Conservation (phyloP, 2,113 vertebrate species). For the Pelecanoides urinatrix region DNA sequence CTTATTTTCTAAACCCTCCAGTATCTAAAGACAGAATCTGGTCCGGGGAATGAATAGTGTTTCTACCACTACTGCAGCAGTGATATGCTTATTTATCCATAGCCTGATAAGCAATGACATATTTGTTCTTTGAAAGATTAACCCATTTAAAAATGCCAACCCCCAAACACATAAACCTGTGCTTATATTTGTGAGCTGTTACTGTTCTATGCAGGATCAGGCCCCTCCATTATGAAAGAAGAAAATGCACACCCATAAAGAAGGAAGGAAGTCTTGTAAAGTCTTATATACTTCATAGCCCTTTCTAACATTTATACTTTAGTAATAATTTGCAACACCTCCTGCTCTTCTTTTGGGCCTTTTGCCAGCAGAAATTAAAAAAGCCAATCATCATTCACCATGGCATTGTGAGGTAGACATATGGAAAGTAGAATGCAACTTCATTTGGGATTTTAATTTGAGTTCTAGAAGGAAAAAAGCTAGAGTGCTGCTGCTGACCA, state of each 20-base stretch:
- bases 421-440: not conserved
- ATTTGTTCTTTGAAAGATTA: not conserved
- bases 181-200: not conserved
- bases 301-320: not conserved
- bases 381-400: not conserved
- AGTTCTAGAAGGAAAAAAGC: not conserved
- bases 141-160: not conserved
- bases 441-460: slow-evolving; percentile 12
- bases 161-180: not conserved
- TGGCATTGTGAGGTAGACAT: not conserved
- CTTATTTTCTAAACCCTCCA: not conserved
- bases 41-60: not conserved
- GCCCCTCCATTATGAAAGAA: not conserved
- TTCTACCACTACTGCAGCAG: not conserved
- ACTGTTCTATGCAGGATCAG: not conserved
- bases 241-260: not conserved
- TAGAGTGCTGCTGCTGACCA: not conserved
- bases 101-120: not conserved
- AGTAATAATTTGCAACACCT: not conserved
- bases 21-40: not conserved
- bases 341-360: not conserved
- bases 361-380: not conserved
- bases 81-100: not conserved
- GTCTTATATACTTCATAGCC: not conserved
- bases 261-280: not conserved